These are phyloP conservation scores for Petrocephalus sullivani DNA, from an alignment of 2,797 vertebrate species.

Conservation along the genomic window DNA sequence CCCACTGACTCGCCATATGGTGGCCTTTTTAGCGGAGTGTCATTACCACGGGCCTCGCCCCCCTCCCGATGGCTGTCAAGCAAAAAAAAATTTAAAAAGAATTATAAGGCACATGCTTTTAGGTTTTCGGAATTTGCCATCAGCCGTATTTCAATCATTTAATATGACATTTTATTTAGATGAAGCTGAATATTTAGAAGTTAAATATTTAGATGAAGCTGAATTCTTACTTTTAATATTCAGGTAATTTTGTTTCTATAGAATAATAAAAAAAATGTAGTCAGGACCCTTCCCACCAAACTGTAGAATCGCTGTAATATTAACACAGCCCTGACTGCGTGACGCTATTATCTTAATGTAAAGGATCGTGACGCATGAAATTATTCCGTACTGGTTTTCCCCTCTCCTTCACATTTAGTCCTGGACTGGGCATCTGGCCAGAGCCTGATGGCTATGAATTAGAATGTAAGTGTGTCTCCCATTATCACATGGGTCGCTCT, in stretches of 20 bases:
- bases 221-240: not conserved
- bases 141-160: not conserved
- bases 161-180: not conserved
- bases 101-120: not conserved
- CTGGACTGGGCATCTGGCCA: conserved; percentile 15
- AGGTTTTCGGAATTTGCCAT: not conserved
- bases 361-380: conserved; percentile 9
- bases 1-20: conserved; percentile 40
- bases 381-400: not conserved
- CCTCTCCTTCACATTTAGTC: not conserved
- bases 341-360: not conserved
- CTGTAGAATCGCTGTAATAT: not conserved
- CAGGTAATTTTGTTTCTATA: not conserved
- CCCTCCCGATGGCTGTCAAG: conserved; percentile 26
- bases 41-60: conserved; percentile 15
- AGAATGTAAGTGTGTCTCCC: conserved; percentile 11
- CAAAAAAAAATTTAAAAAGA: conserved; percentile 28
- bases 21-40: conserved; percentile 24
- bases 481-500: conserved; percentile 15
- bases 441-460: conserved; percentile 23
- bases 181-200: not conserved
- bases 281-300: not conserved
- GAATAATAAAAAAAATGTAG: not conserved
- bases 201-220: not conserved
- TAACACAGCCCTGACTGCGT: not conserved